Evolutionary conservation across 1,140 invertebrate species (phyloP), one percentile per base, ranked within the genome.

Genomic region (Leptonema lineaticorne): DNA sequence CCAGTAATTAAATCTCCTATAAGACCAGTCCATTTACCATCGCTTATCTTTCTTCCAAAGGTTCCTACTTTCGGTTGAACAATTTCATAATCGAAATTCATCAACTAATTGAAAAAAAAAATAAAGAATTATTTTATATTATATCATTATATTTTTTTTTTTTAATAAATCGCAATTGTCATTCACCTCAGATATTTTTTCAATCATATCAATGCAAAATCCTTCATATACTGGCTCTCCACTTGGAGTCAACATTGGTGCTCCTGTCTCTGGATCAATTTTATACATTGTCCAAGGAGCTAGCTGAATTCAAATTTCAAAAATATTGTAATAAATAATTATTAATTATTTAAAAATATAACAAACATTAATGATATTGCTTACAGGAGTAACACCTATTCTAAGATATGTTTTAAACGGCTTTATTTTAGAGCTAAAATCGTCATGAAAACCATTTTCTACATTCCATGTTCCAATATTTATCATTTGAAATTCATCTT

Each of bases 151-250:
- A n/a, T n/a, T n/a, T n/a, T n/a, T 9, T 3, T 53, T 6, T 18
- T 53, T 14, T 6, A 53, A 53, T 53, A 3, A 7, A 20, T 22
- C 30, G n/a, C 6, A 33, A 3, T 18, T 18, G 41, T 56, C 8
- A n/a, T 33, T n/a, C n/a, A 82, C 83, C 71, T 88, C 81, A 0
- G 92, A 79, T 0, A 97, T 76, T 71, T 88, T 88, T 7, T 86
- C 70, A 5, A 96, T 87, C 1, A 98, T 87, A 75, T 98, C 95
- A 8, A 97, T 88, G 77, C 95, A 98, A 76, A 97, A 99, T 8
- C 96, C 96, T 74, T 90, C 87, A 84, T 88, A 93, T 0, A 86
- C 75, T 0, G 80, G 79, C 0, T 83, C 76, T 0, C 86, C 87
- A 2, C 85, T 78, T 8, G 78, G 75, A 27, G 85, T 82, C 2